Evolutionary conservation across 2,888 invertebrate genomes (phyloP).

Genomic region (Aspidiotus destructor): DNA sequence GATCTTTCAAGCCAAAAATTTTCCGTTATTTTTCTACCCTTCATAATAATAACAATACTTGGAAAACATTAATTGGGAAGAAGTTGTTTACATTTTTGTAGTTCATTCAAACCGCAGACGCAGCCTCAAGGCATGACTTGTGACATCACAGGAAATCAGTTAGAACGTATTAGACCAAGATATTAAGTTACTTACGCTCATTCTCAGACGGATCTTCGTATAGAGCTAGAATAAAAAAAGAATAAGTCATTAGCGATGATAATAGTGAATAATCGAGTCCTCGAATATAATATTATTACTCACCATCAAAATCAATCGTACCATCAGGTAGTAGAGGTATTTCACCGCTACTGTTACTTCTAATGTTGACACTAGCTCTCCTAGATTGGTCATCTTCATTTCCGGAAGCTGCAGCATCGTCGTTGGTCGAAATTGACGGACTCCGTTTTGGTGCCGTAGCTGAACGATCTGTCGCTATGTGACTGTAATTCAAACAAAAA

Average conservation of each 20-base stretch:
- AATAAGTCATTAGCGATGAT: conserved; percentile 7
- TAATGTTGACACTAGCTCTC: conserved; percentile 29
- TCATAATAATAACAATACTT: too few species aligned
- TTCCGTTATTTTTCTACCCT: too few species aligned
- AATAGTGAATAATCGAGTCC: conserved; percentile 16
- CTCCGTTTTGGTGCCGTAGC: conserved; percentile 27
- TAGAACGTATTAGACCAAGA: too few species aligned
- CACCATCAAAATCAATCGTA: conserved; percentile 70
- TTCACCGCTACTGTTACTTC: conserved; percentile 8
- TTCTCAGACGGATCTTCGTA: conserved; percentile 85
- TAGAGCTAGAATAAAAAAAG: conserved; percentile 52
- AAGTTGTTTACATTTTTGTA: too few species aligned
- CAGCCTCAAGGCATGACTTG: too few species aligned
- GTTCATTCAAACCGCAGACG: too few species aligned
- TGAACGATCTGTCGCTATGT: conserved; percentile 21
- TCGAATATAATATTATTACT: conserved; percentile 37
- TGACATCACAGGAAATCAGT: too few species aligned
- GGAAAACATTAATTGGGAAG: too few species aligned
- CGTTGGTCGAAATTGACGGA: conserved; percentile 26
- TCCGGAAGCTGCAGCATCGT: conserved; percentile 29
- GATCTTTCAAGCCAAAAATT: too few species aligned
- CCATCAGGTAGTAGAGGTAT: conserved; percentile 49
- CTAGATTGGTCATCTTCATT: conserved; percentile 32
- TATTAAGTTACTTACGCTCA: conserved; percentile 49
- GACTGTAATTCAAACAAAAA: conserved; percentile 17